Percentiles rank a stretch among this genome's conserved stretches.
Evolutionary conservation across 2,113 vertebrate genomes (phyloP).

Genomic region (Grammomys surdaster): DNA sequence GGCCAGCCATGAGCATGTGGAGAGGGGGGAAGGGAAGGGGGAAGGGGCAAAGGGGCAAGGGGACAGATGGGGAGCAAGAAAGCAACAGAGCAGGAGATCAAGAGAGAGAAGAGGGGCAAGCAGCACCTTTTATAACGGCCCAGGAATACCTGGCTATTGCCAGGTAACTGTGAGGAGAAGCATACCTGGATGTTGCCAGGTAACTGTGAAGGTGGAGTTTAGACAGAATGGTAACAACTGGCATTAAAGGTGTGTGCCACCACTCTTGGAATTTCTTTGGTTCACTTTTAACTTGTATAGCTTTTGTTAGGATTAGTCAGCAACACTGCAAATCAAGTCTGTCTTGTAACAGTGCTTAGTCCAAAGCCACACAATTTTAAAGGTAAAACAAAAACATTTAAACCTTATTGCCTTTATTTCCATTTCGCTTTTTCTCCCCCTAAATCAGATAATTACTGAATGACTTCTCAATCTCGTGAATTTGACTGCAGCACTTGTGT

Average conservation of each 20-base stretch:
- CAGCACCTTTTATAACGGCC: too few relatives aligned
- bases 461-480: slow-evolving; percentile 8
- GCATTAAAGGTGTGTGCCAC: not conserved
- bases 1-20: too few relatives aligned
- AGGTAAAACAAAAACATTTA: slow-evolving; percentile 26
- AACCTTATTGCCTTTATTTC: not conserved
- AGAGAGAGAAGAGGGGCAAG: too few relatives aligned
- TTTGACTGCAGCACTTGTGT: not conserved
- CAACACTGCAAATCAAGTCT: not conserved
- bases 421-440: not conserved
- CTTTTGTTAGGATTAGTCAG: not conserved
- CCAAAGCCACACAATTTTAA: slow-evolving; percentile 35
- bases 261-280: not conserved
- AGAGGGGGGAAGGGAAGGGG: too few relatives aligned
- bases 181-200: too few relatives aligned
- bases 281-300: slow-evolving; percentile 2
- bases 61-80: too few relatives aligned
- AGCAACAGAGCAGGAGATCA: too few relatives aligned
- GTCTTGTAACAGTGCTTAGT: not conserved
- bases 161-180: too few relatives aligned
- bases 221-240: not conserved
- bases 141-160: too few relatives aligned
- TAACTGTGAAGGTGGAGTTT: too few relatives aligned
- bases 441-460: slow-evolving; percentile 13
- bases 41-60: too few relatives aligned